These are phyloP conservation scores for Pantherophis alleghaniensis DNA, from an alignment of 2,797 vertebrate genomes.

Conservation along the genomic window DNA sequence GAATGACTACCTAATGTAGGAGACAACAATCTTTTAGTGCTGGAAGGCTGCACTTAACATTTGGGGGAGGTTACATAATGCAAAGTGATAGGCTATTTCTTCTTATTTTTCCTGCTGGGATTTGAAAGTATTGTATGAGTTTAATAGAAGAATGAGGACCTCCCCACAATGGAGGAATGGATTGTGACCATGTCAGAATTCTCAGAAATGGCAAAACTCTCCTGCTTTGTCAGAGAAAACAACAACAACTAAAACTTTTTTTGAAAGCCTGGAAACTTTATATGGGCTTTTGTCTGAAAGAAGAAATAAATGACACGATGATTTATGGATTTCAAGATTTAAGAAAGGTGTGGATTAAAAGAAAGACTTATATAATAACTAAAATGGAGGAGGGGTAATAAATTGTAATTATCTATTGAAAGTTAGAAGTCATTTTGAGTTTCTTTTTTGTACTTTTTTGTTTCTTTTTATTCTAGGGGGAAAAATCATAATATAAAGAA, in stretches of 20 bases:
- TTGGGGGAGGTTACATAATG: not conserved
- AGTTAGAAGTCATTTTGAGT: not conserved
- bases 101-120: not conserved
- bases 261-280: not conserved
- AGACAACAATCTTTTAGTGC: not conserved
- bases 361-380: not conserved
- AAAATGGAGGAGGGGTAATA: not conserved
- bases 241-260: not conserved
- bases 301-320: not conserved
- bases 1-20: not conserved
- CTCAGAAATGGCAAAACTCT: not conserved
- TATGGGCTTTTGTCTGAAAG: not conserved
- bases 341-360: not conserved
- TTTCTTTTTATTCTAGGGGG: not conserved
- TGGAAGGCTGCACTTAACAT: not conserved
- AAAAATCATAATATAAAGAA: not conserved
- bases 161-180: not conserved
- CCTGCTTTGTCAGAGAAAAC: not conserved
- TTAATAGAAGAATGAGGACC: not conserved
- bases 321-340: not conserved
- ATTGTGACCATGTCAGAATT: not conserved
- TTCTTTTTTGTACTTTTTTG: not conserved
- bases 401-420: not conserved
- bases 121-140: not conserved
- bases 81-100: not conserved